phyloP scores from a whole-genome alignment of 2,888 invertebrate genomes.

The Sepioteuthis lessoniana region DNA sequence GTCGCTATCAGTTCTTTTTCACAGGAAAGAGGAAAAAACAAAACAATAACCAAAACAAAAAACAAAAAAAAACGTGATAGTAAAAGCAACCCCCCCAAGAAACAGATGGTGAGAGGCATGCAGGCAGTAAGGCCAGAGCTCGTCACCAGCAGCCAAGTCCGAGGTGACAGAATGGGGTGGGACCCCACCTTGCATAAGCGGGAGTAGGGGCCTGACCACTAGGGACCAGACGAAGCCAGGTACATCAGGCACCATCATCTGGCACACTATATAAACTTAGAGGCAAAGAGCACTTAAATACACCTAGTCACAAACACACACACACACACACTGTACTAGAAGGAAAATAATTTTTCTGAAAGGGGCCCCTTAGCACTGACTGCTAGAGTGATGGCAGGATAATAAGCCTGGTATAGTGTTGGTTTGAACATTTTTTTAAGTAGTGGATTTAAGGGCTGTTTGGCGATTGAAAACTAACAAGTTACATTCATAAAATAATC shows the following conservation, averaged over 20 bases:
- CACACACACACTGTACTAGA: background rate
- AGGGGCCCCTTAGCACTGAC: background rate
- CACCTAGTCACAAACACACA: background rate
- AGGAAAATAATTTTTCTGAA: background rate
- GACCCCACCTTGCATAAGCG: background rate
- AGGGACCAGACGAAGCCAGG: background rate
- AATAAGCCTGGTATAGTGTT: no score
- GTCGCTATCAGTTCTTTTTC: background rate
- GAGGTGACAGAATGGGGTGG: conserved; percentile 10
- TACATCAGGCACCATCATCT: conserved; percentile 10
- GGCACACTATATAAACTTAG: background rate
- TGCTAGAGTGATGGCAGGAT: background rate
- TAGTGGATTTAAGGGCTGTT: no score
- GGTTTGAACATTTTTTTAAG: no score
- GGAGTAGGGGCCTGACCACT: background rate
- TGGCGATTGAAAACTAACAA: no score
- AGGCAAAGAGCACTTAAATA: background rate
- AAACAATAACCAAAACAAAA: background rate
- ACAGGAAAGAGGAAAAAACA: background rate
- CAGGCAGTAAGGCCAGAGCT: background rate
- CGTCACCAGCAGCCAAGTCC: background rate
- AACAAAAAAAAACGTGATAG: background rate
- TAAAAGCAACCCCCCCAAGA: no score
- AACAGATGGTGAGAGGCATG: background rate
- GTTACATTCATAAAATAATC: no score